Percentiles rank a stretch among this genome's conserved stretches.
These are phyloP conservation scores for Drosophila guanche DNA, from an alignment of 1,140 invertebrate genomes.

Conservation along the genomic window DNA sequence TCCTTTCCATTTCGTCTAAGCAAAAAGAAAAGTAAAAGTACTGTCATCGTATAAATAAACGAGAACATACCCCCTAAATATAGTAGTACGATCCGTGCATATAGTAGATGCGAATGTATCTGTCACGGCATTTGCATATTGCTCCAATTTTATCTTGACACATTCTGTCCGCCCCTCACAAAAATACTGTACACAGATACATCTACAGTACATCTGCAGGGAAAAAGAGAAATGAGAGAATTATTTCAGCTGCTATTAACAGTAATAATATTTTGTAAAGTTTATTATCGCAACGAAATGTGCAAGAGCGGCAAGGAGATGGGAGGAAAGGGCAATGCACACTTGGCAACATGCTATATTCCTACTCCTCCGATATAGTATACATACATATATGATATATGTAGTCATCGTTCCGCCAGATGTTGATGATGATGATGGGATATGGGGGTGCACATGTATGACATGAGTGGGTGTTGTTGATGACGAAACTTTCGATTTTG, in stretches of 20 bases:
- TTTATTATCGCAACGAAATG: conserved; percentile 50
- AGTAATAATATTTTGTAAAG: conserved; percentile 71
- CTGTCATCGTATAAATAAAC: no score
- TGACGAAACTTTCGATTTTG: conserved; percentile 37
- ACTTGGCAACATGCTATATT: conserved; percentile 9
- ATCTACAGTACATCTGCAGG: conserved; percentile 15
- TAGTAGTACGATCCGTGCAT: background rate
- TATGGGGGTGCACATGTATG: no score
- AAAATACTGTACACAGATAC: conserved; percentile 26
- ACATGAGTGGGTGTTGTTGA: no score
- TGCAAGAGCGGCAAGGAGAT: background rate
- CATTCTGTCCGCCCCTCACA: conserved; percentile 31
- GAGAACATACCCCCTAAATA: conserved; percentile 14
- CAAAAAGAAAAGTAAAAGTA: conserved; percentile 43
- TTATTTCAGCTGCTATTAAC: conserved; percentile 63
- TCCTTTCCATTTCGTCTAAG: conserved; percentile 3
- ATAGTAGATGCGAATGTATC: conserved; percentile 37
- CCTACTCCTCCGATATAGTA: background rate
- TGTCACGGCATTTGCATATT: conserved; percentile 66
- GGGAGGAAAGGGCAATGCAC: conserved; percentile 6
- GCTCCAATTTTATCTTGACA: conserved; percentile 72
- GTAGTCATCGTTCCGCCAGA: background rate
- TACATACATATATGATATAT: background rate
- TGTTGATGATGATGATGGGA: background rate
- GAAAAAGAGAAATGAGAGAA: conserved; percentile 11